A percentile compares a stretch with the other conserved stretches of the same genome.
phyloP scores from a whole-genome alignment of 2,888 invertebrate genomes.

The Iphiclides podalirius region DNA sequence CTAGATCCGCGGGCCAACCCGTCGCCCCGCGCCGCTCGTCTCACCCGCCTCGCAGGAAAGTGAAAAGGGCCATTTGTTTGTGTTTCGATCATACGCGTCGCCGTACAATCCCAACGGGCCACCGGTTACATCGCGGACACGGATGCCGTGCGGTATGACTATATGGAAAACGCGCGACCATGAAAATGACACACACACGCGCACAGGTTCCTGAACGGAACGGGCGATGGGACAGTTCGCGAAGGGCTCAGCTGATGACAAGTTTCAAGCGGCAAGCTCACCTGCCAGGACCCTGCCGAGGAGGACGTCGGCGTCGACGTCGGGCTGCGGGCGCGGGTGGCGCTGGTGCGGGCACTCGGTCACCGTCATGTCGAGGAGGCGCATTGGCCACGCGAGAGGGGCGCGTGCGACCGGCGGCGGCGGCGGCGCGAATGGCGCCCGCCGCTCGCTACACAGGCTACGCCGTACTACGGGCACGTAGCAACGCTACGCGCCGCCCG shows the following conservation, averaged over 20 bases:
- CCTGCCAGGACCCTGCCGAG: conserved; percentile 75
- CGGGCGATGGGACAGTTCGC: no score
- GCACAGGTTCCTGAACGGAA: no score
- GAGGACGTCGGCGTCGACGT: conserved; percentile 66
- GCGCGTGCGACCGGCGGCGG: conserved; percentile 77
- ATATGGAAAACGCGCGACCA: no score
- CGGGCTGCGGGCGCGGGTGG: conserved; percentile 43
- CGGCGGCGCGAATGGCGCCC: conserved; percentile 73
- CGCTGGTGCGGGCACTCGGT: conserved; percentile 61
- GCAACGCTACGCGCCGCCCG: conserved; percentile 48
- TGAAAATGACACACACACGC: conserved; percentile 7
- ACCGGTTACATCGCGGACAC: conserved; percentile 12
- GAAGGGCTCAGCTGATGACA: no score
- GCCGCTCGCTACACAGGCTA: conserved; percentile 61
- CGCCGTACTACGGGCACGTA: conserved; percentile 60
- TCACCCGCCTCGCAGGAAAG: conserved; percentile 56
- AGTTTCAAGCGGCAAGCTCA: conserved; percentile 46
- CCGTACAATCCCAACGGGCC: conserved; percentile 6
- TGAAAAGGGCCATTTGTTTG: conserved; percentile 73
- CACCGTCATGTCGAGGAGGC: conserved; percentile 69
- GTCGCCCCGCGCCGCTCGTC: conserved; percentile 35
- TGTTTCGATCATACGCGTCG: conserved; percentile 28
- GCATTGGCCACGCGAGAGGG: conserved; percentile 61
- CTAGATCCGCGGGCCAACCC: conserved; percentile 56
- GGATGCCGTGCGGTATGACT: not conserved